These are phyloP conservation scores for Lordiphosa stackelbergi DNA, from an alignment of 1,140 invertebrate species.

Conservation along the genomic window DNA sequence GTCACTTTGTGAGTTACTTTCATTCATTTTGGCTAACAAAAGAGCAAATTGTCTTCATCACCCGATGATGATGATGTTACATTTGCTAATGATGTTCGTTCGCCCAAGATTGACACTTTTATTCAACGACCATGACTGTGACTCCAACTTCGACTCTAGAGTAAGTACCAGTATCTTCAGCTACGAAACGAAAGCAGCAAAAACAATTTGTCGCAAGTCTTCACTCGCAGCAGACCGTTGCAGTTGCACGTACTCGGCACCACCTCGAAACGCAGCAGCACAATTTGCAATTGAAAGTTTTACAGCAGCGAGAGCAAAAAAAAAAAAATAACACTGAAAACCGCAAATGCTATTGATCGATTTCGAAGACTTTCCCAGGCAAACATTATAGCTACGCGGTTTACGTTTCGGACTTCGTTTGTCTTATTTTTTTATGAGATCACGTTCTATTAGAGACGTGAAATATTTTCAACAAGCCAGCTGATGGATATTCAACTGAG, in stretches of 20 bases:
- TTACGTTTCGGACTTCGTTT: conserved; percentile 21
- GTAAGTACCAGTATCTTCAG: conserved; percentile 13
- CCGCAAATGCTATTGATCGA: conserved; percentile 46
- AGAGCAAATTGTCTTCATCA: conserved; percentile 46
- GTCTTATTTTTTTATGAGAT: conserved; percentile 48
- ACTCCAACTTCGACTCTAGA: conserved; percentile 22
- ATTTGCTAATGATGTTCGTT: conserved; percentile 38
- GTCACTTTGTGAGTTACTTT: conserved; percentile 51
- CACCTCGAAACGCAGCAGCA: conserved; percentile 29
- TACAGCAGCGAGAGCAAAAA: conserved; percentile 5
- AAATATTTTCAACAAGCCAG: conserved; percentile 53
- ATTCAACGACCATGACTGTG: conserved; percentile 70
- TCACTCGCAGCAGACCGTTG: conserved; percentile 33
- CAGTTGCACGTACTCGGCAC: conserved; percentile 32
- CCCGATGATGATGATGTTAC: conserved; percentile 30
- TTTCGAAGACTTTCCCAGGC: conserved; percentile 57
- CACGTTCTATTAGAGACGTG: conserved; percentile 70
- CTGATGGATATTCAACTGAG: conserved; percentile 49
- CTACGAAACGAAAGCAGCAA: conserved; percentile 44
- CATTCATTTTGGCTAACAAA: conserved; percentile 48
- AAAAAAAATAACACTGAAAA: conserved; percentile 15
- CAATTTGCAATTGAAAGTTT: conserved; percentile 65
- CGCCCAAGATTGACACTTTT: conserved; percentile 64
- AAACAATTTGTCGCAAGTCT: conserved; percentile 67
- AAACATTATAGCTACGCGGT: conserved; percentile 25